These are phyloP conservation scores for Coccyzus lansbergi DNA, from an alignment of 2,797 vertebrate genomes.

Conservation along the genomic window DNA sequence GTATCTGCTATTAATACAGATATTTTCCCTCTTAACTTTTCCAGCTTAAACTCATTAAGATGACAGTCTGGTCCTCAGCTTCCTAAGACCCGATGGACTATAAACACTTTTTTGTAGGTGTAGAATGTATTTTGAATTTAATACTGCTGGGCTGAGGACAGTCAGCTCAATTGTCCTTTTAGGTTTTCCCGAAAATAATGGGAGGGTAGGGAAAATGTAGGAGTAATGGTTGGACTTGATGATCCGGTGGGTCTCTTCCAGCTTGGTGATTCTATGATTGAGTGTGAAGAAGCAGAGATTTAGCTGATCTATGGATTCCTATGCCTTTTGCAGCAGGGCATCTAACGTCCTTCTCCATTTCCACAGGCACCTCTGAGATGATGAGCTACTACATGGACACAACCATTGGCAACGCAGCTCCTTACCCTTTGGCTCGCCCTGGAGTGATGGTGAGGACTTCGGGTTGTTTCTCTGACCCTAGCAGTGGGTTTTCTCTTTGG, in stretches of 20 bases:
- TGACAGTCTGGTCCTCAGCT: not conserved
- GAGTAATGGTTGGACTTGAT: no score
- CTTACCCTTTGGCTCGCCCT: constrained; percentile 83
- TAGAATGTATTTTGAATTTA: constrained; percentile 2
- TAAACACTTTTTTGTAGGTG: not conserved
- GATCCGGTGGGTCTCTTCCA: no score
- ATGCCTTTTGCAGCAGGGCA: not conserved
- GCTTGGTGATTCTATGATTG: no score
- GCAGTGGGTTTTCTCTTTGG: not conserved
- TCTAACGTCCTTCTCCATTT: not conserved
- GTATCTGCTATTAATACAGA: not conserved
- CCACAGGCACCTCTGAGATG: constrained; percentile 59
- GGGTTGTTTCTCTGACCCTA: not conserved
- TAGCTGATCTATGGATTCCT: not conserved
- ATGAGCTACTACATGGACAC: constrained; percentile 96
- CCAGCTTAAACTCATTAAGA: not conserved
- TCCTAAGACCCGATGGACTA: not conserved
- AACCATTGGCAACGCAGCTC: constrained; percentile 78
- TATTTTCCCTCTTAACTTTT: not conserved
- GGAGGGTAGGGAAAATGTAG: not conserved
- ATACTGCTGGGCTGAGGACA: not conserved
- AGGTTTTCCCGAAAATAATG: not conserved
- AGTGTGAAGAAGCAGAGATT: not conserved
- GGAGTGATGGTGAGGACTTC: constrained; percentile 81
- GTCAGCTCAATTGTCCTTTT: not conserved